Base-by-base conservation (phyloP, 2,888 invertebrate species). In the Eupithecia pulchellata region DNA sequence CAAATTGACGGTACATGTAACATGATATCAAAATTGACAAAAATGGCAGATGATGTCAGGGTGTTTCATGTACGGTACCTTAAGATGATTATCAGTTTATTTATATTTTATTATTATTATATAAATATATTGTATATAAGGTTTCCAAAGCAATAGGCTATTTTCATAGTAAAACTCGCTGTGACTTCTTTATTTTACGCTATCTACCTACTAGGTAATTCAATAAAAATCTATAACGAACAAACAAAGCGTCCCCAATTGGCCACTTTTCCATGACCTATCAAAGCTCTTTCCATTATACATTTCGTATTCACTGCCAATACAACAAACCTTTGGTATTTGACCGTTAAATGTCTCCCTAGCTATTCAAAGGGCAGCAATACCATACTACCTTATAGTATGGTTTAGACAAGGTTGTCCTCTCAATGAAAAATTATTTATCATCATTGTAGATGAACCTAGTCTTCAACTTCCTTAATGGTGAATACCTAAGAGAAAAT, bases 341-440 rank as follows among this genome's bases (percentile, higher is more conserved):
- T 84, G 84, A 82, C 83, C 84, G 83, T 82, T 86, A 83, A 84
- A 83, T 83, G 84, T 81, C 84, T 81, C 78, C 75, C 77, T 67
- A 77, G 71, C 78, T 81, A 75, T 78, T 79, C 76, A 84, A 69
- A 72, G 69, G 72, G 66, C 72, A 64, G 36, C 27, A 14, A 34
- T 17, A 30, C 30, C 4, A 30, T 4, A 30, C 30, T 30, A 30
- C 4, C 30, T 6, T 30, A 30, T 4, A 8, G 2, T 30, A 8
- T 6, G 4, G 30, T n/a, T 6, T n/a, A 3, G 42, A 42, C 42
- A 20, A 47, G 42, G 42, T 20, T 20, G 11, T 14, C 8, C 9
- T 39, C 9, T 47, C 20, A n/a, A 20, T 47, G 42, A 47, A 47
- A 47, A 20, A 42, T 29, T 29, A 0, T 29, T 29, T 8, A 17